Conservation (phyloP, 2,888 invertebrate species). For the Zeuzera pyrina region DNA sequence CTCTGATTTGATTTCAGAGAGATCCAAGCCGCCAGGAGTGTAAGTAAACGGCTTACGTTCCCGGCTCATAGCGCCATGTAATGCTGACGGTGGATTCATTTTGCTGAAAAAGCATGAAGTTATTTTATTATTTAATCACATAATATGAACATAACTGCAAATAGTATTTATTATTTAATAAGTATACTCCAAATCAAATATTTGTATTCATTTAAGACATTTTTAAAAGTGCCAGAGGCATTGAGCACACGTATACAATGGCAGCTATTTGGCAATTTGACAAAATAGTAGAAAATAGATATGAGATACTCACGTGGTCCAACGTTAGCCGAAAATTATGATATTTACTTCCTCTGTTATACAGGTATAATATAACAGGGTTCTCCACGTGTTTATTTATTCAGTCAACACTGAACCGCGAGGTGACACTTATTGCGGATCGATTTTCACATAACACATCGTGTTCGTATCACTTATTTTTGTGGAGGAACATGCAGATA, state of each 20-base stretch:
- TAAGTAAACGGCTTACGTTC: conserved; percentile 97
- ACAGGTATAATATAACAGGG: conserved; percentile 22
- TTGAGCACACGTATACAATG: conserved; percentile 20
- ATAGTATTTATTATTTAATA: background rate
- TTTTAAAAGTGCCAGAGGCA: conserved; percentile 30
- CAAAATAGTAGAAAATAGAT: conserved; percentile 55
- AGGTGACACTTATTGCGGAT: conserved; percentile 30
- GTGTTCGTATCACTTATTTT: conserved; percentile 43
- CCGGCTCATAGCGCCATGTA: conserved; percentile 91
- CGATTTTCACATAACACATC: conserved; percentile 51
- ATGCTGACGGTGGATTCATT: conserved; percentile 85
- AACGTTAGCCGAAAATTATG: conserved; percentile 36
- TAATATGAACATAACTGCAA: too few relatives aligned
- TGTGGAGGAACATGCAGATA: conserved; percentile 59
- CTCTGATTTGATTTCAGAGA: conserved; percentile 92
- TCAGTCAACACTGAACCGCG: conserved; percentile 31
- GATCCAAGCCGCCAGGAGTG: conserved; percentile 92
- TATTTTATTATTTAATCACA: conserved; percentile 5
- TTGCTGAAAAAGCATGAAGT: conserved; percentile 49
- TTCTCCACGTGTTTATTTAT: conserved; percentile 31
- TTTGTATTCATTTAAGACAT: conserved; percentile 18
- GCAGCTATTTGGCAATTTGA: conserved; percentile 52
- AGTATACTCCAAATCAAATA: background rate
- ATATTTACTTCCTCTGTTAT: conserved; percentile 45
- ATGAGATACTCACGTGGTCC: conserved; percentile 54